Evolutionary conservation across 2,797 vertebrate genomes (phyloP), one percentile per base, ranked within the genome.

Genomic region (Craterocephalus amniculus): DNA sequence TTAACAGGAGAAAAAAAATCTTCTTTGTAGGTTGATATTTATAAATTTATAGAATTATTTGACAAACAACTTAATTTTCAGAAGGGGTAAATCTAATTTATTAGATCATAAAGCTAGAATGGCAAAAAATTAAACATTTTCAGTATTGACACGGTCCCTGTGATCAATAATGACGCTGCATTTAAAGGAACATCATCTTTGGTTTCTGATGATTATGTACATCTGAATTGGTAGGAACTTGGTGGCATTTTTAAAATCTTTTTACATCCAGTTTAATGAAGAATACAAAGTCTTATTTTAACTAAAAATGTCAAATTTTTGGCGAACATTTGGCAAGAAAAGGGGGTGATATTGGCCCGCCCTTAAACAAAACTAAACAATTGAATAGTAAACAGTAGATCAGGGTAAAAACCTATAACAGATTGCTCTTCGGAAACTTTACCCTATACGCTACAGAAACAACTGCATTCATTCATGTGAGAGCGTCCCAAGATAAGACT

Each of bases 351-450:
- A n/a, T n/a, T 48, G 18, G 2, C 20, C 43, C n/a, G 43, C 43
- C 20, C 8, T 48, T n/a, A 10, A 45, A 45, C 40, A 45, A 20
- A 20, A 8, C 6, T 7, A 16, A 16, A 16, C 4, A 40, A 4
- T 14, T 40, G 12, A 40, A 14, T 16, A 40, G 38, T 16, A 16
- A 14, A 14, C 38, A 40, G 38, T 40, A 34, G 3, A 34, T 34
- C 2, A 34, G 9, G 32, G 3, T 31, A 31, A 31, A 34, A 31
- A 31, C 29, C 4, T 35, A 20, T 6, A 43, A 36, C 29, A 20
- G 29, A 60, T 24, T 11, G 58, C 43, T 63, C 48, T 64, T 36
- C 29, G 48, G 26, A 69, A 72, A 76, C 49, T 45, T 58, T 56
- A 70, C 7, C 22, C 61, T 13, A 4, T 11, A 55, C 40, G 26